A percentile compares a stretch with the other conserved stretches of the same genome.
Evolutionary conservation across 2,797 vertebrate species (phyloP).

Genomic region (Melanotaenia boesemani): DNA sequence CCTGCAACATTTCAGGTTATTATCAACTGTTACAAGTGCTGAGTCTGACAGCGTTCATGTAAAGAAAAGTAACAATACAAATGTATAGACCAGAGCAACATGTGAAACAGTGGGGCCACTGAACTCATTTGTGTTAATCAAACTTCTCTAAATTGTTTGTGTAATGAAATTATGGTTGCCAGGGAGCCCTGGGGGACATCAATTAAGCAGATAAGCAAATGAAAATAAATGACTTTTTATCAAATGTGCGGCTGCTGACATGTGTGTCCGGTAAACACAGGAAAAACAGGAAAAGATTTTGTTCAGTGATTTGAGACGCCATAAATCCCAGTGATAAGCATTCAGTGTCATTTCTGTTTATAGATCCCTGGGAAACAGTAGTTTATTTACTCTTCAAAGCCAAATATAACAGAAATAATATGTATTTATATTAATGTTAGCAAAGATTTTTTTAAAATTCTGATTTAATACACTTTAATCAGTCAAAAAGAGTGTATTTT

Average conservation of each 20-base stretch:
- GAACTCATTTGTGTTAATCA: constrained; percentile 81
- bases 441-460: neutral
- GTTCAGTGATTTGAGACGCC: constrained; percentile 55
- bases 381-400: constrained; percentile 48
- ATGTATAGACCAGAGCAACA: constrained; percentile 54
- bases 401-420: constrained; percentile 17
- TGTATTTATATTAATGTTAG: neutral
- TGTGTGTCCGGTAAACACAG: constrained; percentile 73
- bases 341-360: constrained; percentile 25
- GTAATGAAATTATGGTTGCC: constrained; percentile 76
- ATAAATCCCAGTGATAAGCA: constrained; percentile 72
- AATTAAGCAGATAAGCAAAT: constrained; percentile 84
- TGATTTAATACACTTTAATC: neutral
- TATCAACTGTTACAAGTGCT: constrained; percentile 33
- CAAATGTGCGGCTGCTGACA: constrained; percentile 50
- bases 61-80: constrained; percentile 36
- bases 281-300: constrained; percentile 80
- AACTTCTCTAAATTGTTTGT: constrained; percentile 83
- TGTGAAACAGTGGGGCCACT: constrained; percentile 44
- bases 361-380: constrained; percentile 51
- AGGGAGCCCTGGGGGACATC: constrained; percentile 72
- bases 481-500: neutral
- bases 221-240: constrained; percentile 80
- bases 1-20: constrained; percentile 42
- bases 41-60: constrained; percentile 21